phyloP scores from a whole-genome alignment of 2,888 invertebrate species.

The Microplitis deprimator region DNA sequence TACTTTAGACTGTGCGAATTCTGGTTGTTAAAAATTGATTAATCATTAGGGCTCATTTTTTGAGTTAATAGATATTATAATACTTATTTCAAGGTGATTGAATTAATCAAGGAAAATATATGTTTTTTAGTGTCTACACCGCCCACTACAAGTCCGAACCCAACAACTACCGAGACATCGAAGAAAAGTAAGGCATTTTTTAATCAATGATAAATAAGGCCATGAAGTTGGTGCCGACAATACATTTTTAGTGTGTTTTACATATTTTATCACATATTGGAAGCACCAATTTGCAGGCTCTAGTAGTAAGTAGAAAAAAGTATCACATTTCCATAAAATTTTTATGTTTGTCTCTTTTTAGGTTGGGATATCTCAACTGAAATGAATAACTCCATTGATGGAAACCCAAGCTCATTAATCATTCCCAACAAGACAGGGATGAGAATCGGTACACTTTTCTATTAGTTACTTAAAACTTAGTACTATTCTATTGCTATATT shows the following conservation, averaged over 20 bases:
- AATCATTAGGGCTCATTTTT: no score
- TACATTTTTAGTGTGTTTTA: not conserved
- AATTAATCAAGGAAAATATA: no score
- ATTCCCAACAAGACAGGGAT: slow-evolving; percentile 71
- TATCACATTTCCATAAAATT: not conserved
- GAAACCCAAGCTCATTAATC: slow-evolving; percentile 78
- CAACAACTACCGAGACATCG: slow-evolving; percentile 78
- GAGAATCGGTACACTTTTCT: slow-evolving; percentile 59
- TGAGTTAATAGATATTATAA: no score
- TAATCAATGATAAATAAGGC: not conserved
- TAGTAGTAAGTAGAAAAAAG: no score
- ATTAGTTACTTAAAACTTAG: no score
- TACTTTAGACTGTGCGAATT: no score
- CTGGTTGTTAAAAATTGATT: no score
- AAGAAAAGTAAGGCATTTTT: slow-evolving; percentile 64
- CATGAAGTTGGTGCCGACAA: not conserved
- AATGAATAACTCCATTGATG: slow-evolving; percentile 77
- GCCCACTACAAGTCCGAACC: slow-evolving; percentile 85
- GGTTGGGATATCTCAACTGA: slow-evolving; percentile 72
- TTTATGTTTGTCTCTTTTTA: slow-evolving; percentile 48
- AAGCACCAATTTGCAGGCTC: no score
- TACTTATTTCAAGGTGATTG: no score
- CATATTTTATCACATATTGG: no score
- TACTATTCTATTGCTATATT: no score
- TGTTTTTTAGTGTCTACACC: slow-evolving; percentile 79